A percentile compares a stretch with the other conserved stretches of the same genome.
Evolutionary conservation across 1,140 invertebrate genomes (phyloP).

Genomic region (Onthophagus taurus): DNA sequence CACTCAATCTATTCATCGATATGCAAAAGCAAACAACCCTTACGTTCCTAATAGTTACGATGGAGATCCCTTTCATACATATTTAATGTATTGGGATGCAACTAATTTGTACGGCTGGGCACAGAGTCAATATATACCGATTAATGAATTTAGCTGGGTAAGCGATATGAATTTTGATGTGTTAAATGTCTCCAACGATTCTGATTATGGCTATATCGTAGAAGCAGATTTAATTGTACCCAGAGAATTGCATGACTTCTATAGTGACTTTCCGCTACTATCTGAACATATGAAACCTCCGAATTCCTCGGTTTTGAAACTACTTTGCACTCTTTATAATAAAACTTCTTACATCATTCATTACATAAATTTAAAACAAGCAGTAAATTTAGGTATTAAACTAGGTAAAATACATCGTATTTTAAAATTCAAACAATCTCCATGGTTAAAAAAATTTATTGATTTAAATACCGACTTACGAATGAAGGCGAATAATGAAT

Average conservation of each 20-base stretch:
- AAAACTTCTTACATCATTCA: constrained; percentile 33
- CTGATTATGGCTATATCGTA: constrained; percentile 41
- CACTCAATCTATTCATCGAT: constrained; percentile 19
- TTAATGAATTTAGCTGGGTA: constrained; percentile 38
- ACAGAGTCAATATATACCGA: constrained; percentile 39
- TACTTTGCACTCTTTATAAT: constrained; percentile 31
- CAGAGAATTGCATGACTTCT: constrained; percentile 15
- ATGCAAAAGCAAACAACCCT: constrained; percentile 31
- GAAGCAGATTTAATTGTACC: constrained; percentile 37
- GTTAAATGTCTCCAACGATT: constrained; percentile 27
- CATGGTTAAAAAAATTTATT: constrained; percentile 40
- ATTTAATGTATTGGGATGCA: constrained; percentile 40
- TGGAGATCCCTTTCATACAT: constrained; percentile 19
- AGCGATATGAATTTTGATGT: constrained; percentile 12
- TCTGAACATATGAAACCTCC: neutral
- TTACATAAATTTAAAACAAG: constrained; percentile 33
- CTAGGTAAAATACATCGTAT: constrained; percentile 43
- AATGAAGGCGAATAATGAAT: constrained; percentile 33
- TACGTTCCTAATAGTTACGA: constrained; percentile 40
- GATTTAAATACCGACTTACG: constrained; percentile 34
- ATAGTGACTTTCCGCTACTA: constrained; percentile 1
- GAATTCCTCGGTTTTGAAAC: constrained; percentile 21
- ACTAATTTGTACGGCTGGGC: constrained; percentile 47
- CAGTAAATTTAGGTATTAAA: constrained; percentile 17
- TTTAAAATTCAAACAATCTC: constrained; percentile 42